Conservation (phyloP, 1,140 invertebrate genomes). For the Rhagoletis pomonella region DNA sequence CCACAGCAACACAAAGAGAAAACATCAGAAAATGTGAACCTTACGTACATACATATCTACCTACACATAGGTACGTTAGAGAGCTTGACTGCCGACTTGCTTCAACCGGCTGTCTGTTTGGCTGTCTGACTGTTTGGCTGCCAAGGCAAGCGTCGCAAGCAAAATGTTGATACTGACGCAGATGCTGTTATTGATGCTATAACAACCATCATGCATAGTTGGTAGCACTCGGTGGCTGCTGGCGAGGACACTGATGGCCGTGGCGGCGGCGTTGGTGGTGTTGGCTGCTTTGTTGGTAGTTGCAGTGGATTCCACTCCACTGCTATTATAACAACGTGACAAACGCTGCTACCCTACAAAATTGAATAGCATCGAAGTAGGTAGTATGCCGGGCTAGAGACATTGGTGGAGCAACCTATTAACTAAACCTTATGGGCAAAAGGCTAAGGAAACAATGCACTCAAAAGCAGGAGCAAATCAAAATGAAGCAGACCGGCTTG, state of each 20-base stretch:
- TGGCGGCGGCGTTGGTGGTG: neutral
- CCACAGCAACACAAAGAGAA: no score
- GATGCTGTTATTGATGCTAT: conserved; percentile 40
- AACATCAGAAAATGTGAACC: neutral
- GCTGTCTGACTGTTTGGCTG: neutral
- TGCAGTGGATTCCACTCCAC: neutral
- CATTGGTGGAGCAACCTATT: neutral
- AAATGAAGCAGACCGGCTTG: neutral
- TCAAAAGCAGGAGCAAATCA: conserved; percentile 3
- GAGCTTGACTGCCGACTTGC: neutral
- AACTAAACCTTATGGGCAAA: neutral
- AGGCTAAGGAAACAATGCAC: conserved; percentile 3
- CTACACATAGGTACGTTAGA: neutral
- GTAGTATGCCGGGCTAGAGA: neutral
- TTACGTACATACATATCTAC: neutral
- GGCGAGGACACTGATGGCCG: neutral
- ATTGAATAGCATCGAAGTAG: neutral
- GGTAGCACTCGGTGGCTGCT: conserved; percentile 2
- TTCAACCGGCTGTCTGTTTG: neutral
- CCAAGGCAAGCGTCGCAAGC: conserved; percentile 11
- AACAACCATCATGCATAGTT: conserved; percentile 3
- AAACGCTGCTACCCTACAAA: neutral
- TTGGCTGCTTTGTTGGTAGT: conserved; percentile 7
- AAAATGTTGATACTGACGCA: conserved; percentile 40
- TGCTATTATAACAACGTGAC: conserved; percentile 11